Percentiles rank a stretch among this genome's conserved stretches.
These are phyloP conservation scores for Drosophila suzukii DNA, from an alignment of 1,140 invertebrate species.

Conservation along the genomic window DNA sequence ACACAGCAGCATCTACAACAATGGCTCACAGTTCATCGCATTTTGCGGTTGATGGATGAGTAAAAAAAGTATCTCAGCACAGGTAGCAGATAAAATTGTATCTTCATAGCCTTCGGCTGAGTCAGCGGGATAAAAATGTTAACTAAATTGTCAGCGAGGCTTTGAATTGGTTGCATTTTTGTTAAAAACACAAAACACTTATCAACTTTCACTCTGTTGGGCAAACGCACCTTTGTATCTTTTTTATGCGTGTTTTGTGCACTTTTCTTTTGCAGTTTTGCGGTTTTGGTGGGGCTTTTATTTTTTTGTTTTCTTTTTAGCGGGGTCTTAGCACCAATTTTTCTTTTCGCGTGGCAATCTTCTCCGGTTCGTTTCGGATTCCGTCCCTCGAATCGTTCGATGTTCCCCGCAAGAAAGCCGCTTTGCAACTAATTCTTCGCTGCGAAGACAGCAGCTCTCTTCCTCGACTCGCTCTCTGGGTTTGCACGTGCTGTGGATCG, in stretches of 20 bases:
- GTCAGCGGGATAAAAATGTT: constrained; percentile 36
- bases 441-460: constrained; percentile 35
- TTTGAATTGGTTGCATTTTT: constrained; percentile 32
- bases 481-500: constrained; percentile 71
- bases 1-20: constrained; percentile 31
- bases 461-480: constrained; percentile 9
- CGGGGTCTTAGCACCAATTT: constrained; percentile 73
- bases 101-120: constrained; percentile 56
- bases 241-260: constrained; percentile 52
- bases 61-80: constrained; percentile 39
- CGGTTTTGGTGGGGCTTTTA: background rate
- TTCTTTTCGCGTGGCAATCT: constrained; percentile 67
- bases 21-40: constrained; percentile 53
- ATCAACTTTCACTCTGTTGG: constrained; percentile 62
- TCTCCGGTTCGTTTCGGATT: constrained; percentile 33
- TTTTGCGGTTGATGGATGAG: constrained; percentile 61
- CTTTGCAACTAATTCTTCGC: constrained; percentile 77
- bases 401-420: constrained; percentile 71
- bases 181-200: constrained; percentile 2
- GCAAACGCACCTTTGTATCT: constrained; percentile 63
- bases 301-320: constrained; percentile 7
- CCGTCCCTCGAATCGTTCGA: constrained; percentile 18
- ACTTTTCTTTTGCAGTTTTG: constrained; percentile 37
- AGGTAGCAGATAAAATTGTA: constrained; percentile 52
- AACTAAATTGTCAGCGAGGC: constrained; percentile 15